Evolutionary conservation across 1,140 invertebrate genomes (phyloP).

Genomic region (Drosophila melanogaster): Release_6_plus_ISO1_MT NT_037436.4:2942501-2943000

Average conservation of each 20-base stretch:
- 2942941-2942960: constrained; percentile 11
- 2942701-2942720: constrained; percentile 11
- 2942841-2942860: constrained; percentile 38
- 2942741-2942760: constrained; percentile 33
- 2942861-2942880: neutral
- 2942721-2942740: constrained; percentile 39
- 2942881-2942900: constrained; percentile 9
- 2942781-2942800: constrained; percentile 34
- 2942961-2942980: constrained; percentile 31
- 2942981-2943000: constrained; percentile 15
- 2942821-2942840: constrained; percentile 34
- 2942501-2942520: constrained; percentile 1
- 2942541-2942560: constrained; percentile 55
- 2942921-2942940: neutral
- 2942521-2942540: constrained; percentile 34
- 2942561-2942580: constrained; percentile 84
- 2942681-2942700: constrained; percentile 26
- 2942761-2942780: constrained; percentile 25
- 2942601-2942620: constrained; percentile 81
- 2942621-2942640: constrained; percentile 81
- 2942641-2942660: constrained; percentile 82
- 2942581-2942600: constrained; percentile 84
- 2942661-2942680: constrained; percentile 72
- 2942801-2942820: constrained; percentile 36
- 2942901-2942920: constrained; percentile 16